Percentiles rank a stretch among this genome's conserved stretches.
phyloP scores from a whole-genome alignment of 1,140 invertebrate species.

The Trichonephila inaurata region DNA sequence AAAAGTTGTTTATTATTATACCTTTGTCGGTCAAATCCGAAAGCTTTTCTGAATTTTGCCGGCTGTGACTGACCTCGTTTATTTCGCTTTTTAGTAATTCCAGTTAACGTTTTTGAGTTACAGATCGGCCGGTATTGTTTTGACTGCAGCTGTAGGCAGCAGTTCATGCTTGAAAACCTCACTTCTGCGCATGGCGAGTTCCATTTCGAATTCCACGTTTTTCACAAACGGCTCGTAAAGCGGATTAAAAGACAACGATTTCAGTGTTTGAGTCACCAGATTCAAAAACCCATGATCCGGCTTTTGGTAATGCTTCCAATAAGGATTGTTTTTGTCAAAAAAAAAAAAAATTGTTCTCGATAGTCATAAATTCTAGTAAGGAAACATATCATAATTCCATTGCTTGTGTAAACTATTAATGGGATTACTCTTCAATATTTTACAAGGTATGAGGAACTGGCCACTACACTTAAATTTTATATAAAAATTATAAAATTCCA shows the following conservation, averaged over 20 bases:
- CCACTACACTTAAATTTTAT: too few relatives aligned
- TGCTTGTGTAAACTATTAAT: too few relatives aligned
- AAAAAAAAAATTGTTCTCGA: too few relatives aligned
- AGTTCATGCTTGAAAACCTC: conserved; percentile 34
- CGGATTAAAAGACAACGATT: conserved; percentile 1
- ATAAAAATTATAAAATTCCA: too few relatives aligned
- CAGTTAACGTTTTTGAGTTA: conserved; percentile 44
- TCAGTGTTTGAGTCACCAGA: background rate
- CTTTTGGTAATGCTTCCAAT: background rate
- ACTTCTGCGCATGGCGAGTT: conserved; percentile 51
- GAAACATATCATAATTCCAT: too few relatives aligned
- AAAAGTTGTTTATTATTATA: conserved; percentile 52
- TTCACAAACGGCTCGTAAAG: conserved; percentile 11
- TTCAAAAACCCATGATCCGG: background rate
- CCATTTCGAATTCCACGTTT: conserved; percentile 32
- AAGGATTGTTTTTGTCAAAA: background rate
- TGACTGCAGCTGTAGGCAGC: conserved; percentile 51
- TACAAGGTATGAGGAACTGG: too few relatives aligned
- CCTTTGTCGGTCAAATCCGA: conserved; percentile 56
- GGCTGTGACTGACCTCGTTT: conserved; percentile 61
- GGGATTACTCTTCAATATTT: too few relatives aligned
- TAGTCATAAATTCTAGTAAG: too few relatives aligned
- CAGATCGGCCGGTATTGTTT: conserved; percentile 61
- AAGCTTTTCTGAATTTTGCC: conserved; percentile 56
- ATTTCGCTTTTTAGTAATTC: conserved; percentile 56